A percentile compares a stretch with the other conserved stretches of the same genome.
Evolutionary conservation across 2,888 invertebrate species (phyloP).

Genomic region (Drosophila fungiperda): DNA sequence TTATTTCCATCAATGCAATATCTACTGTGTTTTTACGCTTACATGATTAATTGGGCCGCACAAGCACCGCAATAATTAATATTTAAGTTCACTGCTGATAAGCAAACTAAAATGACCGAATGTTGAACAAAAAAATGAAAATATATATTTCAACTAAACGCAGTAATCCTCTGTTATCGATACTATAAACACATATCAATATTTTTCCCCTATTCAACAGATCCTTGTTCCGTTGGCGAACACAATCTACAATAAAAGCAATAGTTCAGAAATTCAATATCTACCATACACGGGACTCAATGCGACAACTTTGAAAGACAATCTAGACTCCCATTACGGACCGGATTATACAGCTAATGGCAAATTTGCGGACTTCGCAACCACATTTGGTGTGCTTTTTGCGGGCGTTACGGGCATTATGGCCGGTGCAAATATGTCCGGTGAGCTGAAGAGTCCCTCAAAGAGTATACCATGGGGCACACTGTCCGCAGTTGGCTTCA

Average conservation of each 20-base stretch:
- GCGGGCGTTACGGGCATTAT: constrained; percentile 99
- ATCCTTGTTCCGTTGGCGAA: constrained; percentile 92
- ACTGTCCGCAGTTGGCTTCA: constrained; percentile 94
- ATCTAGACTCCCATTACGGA: constrained; percentile 91
- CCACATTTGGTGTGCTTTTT: constrained; percentile 98
- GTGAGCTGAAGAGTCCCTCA: constrained; percentile 96
- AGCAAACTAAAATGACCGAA: constrained; percentile 11
- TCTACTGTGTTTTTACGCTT: constrained; percentile 1
- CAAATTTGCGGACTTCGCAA: constrained; percentile 92
- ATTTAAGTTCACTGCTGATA: constrained; percentile 40
- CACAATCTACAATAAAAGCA: constrained; percentile 86
- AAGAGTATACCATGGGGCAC: constrained; percentile 98
- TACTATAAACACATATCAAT: constrained; percentile 9
- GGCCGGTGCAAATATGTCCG: constrained; percentile 99
- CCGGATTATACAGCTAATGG: constrained; percentile 91
- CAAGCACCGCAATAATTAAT: constrained; percentile 31
- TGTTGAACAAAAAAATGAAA: constrained; percentile 4
- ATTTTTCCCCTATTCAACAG: constrained; percentile 84
- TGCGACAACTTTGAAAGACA: constrained; percentile 89
- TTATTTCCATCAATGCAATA: neutral
- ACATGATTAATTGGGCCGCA: neutral
- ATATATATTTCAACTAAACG: constrained; percentile 38
- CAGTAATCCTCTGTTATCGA: constrained; percentile 28
- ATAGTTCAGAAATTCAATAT: constrained; percentile 64
- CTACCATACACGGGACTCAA: constrained; percentile 93